phyloP scores from a whole-genome alignment of 2,888 invertebrate genomes.

The Xestoiulus laeticollis region DNA sequence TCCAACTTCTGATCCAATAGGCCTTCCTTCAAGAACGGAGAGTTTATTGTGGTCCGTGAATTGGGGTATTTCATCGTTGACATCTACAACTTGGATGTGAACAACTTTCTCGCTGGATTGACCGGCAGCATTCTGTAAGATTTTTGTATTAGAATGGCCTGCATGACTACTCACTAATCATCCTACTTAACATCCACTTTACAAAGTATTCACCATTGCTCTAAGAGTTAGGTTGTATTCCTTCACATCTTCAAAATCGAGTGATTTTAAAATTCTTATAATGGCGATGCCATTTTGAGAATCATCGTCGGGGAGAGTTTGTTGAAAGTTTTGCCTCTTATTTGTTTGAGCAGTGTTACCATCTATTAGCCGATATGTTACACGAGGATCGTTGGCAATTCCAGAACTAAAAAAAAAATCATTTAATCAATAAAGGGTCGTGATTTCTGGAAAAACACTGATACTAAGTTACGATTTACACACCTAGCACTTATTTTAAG shows the following conservation, averaged over 20 bases:
- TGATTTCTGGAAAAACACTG: too few relatives aligned
- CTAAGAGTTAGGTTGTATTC: constrained; percentile 85
- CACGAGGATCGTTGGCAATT: constrained; percentile 68
- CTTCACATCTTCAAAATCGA: constrained; percentile 86
- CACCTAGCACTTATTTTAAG: constrained; percentile 53
- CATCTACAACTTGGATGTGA: constrained; percentile 82
- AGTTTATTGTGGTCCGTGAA: constrained; percentile 85
- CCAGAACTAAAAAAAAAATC: constrained; percentile 56
- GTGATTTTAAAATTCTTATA: constrained; percentile 77
- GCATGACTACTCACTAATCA: not conserved
- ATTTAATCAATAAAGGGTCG: not conserved
- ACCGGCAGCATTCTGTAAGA: constrained; percentile 23
- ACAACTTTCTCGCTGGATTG: constrained; percentile 75
- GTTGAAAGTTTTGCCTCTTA: constrained; percentile 75
- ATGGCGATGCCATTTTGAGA: constrained; percentile 74
- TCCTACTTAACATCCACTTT: too few relatives aligned
- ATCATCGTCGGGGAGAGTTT: constrained; percentile 63
- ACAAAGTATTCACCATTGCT: constrained; percentile 69
- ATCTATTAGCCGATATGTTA: constrained; percentile 81
- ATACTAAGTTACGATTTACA: constrained; percentile 56
- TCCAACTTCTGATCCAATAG: constrained; percentile 84
- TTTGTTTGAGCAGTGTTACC: constrained; percentile 89
- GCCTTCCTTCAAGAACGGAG: constrained; percentile 85
- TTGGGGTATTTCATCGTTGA: constrained; percentile 87
- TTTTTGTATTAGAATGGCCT: not conserved